Conservation (phyloP, 2,797 vertebrate species). For the Takifugu ocellatus region DNA sequence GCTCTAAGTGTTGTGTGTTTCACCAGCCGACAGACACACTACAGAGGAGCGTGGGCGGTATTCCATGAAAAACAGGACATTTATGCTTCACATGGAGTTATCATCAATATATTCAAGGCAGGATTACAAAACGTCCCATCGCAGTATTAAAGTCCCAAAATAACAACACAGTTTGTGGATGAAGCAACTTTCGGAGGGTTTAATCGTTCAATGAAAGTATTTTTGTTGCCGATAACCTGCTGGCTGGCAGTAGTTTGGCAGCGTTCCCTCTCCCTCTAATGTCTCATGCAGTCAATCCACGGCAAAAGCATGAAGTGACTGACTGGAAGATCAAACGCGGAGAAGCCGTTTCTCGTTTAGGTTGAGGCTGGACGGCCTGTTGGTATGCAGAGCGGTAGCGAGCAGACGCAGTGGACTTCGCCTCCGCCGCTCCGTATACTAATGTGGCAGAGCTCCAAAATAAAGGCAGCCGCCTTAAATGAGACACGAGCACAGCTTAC, state of each 20-base stretch:
- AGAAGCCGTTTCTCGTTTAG: slow-evolving; percentile 33
- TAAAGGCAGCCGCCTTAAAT: slow-evolving; percentile 37
- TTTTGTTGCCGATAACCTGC: no score
- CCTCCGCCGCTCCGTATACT: slow-evolving; percentile 56
- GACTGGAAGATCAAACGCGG: slow-evolving; percentile 44
- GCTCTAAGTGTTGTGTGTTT: slow-evolving; percentile 8
- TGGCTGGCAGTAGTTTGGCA: no score
- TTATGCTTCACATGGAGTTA: no score
- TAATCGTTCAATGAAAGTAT: no score
- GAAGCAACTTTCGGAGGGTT: no score
- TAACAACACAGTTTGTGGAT: no score
- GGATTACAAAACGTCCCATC: no score
- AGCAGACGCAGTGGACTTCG: slow-evolving; percentile 38
- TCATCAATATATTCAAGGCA: no score
- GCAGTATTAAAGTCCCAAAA: no score
- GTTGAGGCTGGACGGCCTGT: slow-evolving; percentile 46
- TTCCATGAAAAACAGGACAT: not conserved
- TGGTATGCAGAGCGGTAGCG: slow-evolving; percentile 52
- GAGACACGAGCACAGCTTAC: slow-evolving; percentile 33
- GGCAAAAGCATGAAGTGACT: slow-evolving; percentile 28
- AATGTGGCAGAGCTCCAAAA: slow-evolving; percentile 44
- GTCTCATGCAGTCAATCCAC: no score
- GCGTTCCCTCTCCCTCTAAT: no score
- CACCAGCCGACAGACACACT: slow-evolving; percentile 19
- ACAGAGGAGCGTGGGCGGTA: slow-evolving; percentile 5